Evolutionary conservation across 2,888 invertebrate species (phyloP).

Genomic region (Erynnis tages): DNA sequence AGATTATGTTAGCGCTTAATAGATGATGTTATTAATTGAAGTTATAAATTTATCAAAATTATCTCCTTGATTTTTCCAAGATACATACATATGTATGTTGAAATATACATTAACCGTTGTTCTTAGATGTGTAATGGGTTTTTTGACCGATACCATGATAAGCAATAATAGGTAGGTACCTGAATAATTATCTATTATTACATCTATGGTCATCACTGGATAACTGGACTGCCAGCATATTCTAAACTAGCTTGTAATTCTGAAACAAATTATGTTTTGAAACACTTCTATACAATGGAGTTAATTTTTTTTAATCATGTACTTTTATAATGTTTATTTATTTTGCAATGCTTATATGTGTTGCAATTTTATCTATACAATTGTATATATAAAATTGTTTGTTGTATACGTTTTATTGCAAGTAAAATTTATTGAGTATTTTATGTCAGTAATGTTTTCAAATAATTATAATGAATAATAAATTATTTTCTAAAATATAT

Average conservation of each 20-base stretch:
- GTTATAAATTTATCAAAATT: background rate
- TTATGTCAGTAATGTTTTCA: too few species aligned
- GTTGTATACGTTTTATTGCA: too few species aligned
- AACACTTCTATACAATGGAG: background rate
- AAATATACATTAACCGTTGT: background rate
- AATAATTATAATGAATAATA: too few species aligned
- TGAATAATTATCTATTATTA: background rate
- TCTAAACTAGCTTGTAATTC: constrained; percentile 8
- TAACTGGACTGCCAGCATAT: constrained; percentile 2
- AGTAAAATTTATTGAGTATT: too few species aligned
- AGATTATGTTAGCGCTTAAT: background rate
- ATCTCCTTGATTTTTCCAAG: too few species aligned
- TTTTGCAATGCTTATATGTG: background rate
- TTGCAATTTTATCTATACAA: too few species aligned
- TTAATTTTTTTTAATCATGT: background rate
- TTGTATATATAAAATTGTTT: too few species aligned
- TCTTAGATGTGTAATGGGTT: background rate
- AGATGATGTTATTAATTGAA: background rate
- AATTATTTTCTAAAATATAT: too few species aligned
- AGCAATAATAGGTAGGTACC: background rate
- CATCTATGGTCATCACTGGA: background rate
- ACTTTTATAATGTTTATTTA: background rate
- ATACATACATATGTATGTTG: too few species aligned
- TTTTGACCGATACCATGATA: constrained; percentile 2
- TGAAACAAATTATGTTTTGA: background rate